These are phyloP conservation scores for Drosophila neotestacea DNA, from an alignment of 2,888 invertebrate genomes.

Conservation along the genomic window DNA sequence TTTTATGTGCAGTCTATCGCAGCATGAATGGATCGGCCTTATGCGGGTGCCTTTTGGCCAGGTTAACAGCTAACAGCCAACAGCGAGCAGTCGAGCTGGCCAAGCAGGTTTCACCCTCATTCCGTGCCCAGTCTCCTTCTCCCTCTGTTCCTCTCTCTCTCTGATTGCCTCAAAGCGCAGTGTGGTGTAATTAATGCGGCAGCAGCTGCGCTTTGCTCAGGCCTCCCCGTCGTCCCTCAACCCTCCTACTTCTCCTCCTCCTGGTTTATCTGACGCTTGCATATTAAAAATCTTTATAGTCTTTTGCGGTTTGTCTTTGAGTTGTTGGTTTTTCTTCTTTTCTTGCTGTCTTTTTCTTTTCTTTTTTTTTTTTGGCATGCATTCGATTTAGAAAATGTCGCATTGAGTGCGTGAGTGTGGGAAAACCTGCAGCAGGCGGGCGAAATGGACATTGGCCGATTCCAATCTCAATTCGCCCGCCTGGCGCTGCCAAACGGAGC, in stretches of 20 bases:
- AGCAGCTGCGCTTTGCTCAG: constrained; percentile 75
- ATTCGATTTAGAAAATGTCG: constrained; percentile 78
- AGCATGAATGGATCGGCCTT: constrained; percentile 55
- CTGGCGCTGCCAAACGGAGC: constrained; percentile 79
- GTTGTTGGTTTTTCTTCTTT: constrained; percentile 25
- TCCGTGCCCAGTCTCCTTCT: neutral
- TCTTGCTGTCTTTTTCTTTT: neutral
- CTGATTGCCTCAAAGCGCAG: constrained; percentile 38
- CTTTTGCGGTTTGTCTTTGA: constrained; percentile 78
- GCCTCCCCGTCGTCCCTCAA: constrained; percentile 30
- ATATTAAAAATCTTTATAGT: constrained; percentile 78
- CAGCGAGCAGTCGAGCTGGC: constrained; percentile 31
- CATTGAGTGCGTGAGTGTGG: constrained; percentile 76
- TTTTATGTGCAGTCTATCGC: constrained; percentile 63
- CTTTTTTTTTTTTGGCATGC: constrained; percentile 61
- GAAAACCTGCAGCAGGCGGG: constrained; percentile 60
- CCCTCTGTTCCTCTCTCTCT: neutral
- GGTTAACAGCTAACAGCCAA: constrained; percentile 7
- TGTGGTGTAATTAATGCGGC: constrained; percentile 76
- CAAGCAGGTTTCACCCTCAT: constrained; percentile 63
- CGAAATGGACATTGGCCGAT: constrained; percentile 66
- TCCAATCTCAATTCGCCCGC: constrained; percentile 67
- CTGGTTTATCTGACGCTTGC: constrained; percentile 67
- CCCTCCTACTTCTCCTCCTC: neutral
- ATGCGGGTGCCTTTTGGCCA: constrained; percentile 42